Percentiles rank a stretch among this genome's conserved stretches.
phyloP scores from a whole-genome alignment of 2,113 vertebrate genomes.

The Reinhardtius hippoglossoides region DNA sequence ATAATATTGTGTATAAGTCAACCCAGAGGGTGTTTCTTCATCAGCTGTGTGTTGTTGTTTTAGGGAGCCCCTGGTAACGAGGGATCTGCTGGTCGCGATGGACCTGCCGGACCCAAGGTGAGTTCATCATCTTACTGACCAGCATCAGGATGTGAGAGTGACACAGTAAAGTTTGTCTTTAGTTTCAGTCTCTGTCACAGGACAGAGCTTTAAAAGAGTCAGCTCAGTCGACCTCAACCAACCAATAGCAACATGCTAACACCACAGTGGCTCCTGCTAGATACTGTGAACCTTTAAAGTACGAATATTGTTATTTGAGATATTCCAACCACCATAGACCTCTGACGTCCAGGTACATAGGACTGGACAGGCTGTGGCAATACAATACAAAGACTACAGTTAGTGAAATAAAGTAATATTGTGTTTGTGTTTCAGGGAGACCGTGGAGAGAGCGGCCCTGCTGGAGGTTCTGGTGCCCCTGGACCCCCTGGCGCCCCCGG shows the following conservation, averaged over 20 bases:
- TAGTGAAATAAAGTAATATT: not conserved
- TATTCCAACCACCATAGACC: not conserved
- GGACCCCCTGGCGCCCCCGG: slow-evolving; percentile 95
- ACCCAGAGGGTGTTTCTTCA: not conserved
- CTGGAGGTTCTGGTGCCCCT: slow-evolving; percentile 92
- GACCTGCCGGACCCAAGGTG: slow-evolving; percentile 92
- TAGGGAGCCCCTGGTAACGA: slow-evolving; percentile 94
- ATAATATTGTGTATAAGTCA: not conserved
- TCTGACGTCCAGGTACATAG: not conserved
- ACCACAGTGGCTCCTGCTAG: not conserved
- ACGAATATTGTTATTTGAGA: not conserved
- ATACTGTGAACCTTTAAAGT: not conserved
- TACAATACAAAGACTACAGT: not conserved
- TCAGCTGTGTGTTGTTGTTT: slow-evolving; percentile 22
- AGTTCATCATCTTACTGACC: slow-evolving; percentile 44
- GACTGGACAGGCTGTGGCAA: too few species aligned
- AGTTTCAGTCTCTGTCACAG: not conserved
- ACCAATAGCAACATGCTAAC: not conserved
- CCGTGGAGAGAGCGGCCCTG: slow-evolving; percentile 90
- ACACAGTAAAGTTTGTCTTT: not conserved
- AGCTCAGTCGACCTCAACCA: not conserved
- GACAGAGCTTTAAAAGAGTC: not conserved
- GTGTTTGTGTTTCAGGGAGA: slow-evolving; percentile 86
- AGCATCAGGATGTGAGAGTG: not conserved
- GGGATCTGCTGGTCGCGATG: slow-evolving; percentile 93